Conservation (phyloP, 37 sponge, comb jelly and placozoan species). For the Amphimedon queenslandica region DNA sequence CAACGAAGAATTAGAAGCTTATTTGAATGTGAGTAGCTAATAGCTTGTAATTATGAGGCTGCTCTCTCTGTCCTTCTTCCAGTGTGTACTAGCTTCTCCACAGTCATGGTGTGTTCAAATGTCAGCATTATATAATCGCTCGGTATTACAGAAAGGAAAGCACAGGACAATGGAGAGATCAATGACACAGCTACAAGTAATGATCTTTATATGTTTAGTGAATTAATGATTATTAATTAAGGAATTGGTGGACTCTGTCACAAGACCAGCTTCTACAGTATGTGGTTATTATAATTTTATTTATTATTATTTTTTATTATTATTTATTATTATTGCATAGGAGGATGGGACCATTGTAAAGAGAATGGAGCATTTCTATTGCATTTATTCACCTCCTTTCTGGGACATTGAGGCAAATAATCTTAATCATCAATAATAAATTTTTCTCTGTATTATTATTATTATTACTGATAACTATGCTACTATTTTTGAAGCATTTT, state of each 20-base stretch:
- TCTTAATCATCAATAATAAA: background rate
- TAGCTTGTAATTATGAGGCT: too few species aligned
- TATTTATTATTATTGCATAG: too few species aligned
- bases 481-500: too few species aligned
- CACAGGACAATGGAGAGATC: slow-evolving; percentile 52
- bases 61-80: too few species aligned
- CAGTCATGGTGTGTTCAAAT: slow-evolving; percentile 61
- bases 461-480: too few species aligned
- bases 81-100: slow-evolving; percentile 52
- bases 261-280: background rate
- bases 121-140: slow-evolving; percentile 46
- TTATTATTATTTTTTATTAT: background rate
- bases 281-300: background rate
- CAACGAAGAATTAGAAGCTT: slow-evolving; percentile 54
- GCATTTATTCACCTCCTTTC: slow-evolving; percentile 43
- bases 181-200: slow-evolving; percentile 77
- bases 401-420: slow-evolving; percentile 61
- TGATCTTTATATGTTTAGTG: background rate
- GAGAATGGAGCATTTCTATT: slow-evolving; percentile 38
- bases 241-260: slow-evolving; percentile 5
- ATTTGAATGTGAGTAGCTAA: slow-evolving; percentile 44
- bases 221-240: background rate
- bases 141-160: slow-evolving; percentile 25
- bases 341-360: too few species aligned
- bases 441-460: background rate